Percentiles rank a stretch among this genome's conserved stretches.
Evolutionary conservation across 1,140 invertebrate species (phyloP).

Genomic region (Drosophila albomicans): DNA sequence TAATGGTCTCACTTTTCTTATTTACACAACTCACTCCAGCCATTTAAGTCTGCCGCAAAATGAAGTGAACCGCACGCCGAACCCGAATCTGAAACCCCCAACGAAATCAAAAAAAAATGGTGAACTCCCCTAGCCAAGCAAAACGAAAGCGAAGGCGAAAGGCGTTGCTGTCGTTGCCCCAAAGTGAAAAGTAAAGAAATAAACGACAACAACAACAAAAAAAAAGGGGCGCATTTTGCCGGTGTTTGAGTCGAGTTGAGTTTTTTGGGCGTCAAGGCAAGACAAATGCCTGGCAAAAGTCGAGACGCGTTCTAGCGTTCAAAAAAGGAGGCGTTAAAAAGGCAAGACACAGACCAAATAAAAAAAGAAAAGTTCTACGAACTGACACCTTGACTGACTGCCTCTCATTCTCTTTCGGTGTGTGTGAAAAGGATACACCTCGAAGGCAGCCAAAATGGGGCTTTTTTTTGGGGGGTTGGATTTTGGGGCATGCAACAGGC

Average conservation of each 20-base stretch:
- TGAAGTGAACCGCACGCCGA: constrained; percentile 50
- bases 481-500: constrained; percentile 35
- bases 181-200: constrained; percentile 10
- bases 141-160: constrained; percentile 41
- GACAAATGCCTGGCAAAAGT: constrained; percentile 61
- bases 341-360: constrained; percentile 44
- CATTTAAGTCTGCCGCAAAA: constrained; percentile 77
- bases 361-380: constrained; percentile 43
- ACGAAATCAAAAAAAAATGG: no score
- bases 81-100: neutral
- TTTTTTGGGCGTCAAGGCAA: constrained; percentile 31
- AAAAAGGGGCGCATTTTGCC: constrained; percentile 12
- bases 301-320: constrained; percentile 19
- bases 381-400: constrained; percentile 51
- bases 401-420: neutral
- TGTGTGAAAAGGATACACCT: constrained; percentile 42
- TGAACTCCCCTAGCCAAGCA: constrained; percentile 17
- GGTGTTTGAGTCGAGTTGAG: neutral
- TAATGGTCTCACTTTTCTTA: constrained; percentile 50
- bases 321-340: constrained; percentile 53
- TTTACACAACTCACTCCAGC: constrained; percentile 69
- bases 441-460: constrained; percentile 33
- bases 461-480: neutral
- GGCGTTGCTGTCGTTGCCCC: constrained; percentile 11
- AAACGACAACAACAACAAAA: constrained; percentile 32